Conservation (phyloP, 2,888 invertebrate species). For the Chelonus formosanus region DNA sequence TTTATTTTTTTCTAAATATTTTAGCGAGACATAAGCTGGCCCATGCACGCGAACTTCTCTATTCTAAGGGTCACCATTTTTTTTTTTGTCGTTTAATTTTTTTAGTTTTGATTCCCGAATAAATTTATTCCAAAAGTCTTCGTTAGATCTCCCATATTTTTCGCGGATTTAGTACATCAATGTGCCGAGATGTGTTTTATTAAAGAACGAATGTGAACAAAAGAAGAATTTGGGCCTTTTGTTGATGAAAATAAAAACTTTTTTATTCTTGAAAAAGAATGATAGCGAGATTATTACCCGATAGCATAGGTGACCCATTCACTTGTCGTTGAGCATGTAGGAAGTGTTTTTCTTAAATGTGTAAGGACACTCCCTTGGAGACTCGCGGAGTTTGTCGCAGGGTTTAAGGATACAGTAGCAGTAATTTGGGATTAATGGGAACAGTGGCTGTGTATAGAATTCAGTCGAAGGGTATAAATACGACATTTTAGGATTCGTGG, state of each 20-base stretch:
- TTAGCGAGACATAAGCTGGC: no score
- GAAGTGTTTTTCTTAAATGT: conserved; percentile 58
- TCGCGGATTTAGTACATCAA: conserved; percentile 34
- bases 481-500: no score
- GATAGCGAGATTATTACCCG: conserved; percentile 18
- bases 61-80: neutral
- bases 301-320: conserved; percentile 56
- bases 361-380: conserved; percentile 32
- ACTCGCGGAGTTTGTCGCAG: conserved; percentile 43
- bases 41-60: no score
- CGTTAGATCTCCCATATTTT: conserved; percentile 37
- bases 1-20: no score
- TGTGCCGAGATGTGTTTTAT: neutral
- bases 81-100: neutral
- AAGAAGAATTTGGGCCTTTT: conserved; percentile 34
- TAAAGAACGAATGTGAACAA: no score
- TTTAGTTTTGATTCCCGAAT: neutral
- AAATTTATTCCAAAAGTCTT: conserved; percentile 11
- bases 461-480: conserved; percentile 44
- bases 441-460: conserved; percentile 15
- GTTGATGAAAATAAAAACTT: no score
- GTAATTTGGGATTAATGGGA: neutral
- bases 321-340: conserved; percentile 58
- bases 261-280: no score
- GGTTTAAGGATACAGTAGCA: conserved; percentile 28